A percentile compares a stretch with the other conserved stretches of the same genome.
phyloP scores from a whole-genome alignment of 2,888 invertebrate genomes.

The Apodemia hepburni region DNA sequence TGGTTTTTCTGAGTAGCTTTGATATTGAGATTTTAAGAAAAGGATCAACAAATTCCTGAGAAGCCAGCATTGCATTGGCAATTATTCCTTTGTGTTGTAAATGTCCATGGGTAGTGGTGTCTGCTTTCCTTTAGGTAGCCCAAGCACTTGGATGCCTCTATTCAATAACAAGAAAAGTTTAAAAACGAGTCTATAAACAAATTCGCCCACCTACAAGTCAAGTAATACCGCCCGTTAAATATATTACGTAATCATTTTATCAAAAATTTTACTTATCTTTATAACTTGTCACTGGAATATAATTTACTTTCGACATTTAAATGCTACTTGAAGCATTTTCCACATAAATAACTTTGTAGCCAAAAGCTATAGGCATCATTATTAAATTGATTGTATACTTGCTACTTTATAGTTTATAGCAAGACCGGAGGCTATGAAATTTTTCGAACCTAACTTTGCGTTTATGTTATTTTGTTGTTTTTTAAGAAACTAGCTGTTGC shows the following conservation, averaged over 20 bases:
- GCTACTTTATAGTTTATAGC: constrained; percentile 4
- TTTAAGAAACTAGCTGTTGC: no score
- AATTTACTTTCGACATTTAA: constrained; percentile 4
- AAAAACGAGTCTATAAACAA: not conserved
- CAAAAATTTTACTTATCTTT: constrained; percentile 2
- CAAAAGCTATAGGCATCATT: not conserved
- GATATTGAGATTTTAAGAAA: no score
- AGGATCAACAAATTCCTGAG: no score
- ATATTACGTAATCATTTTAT: no score
- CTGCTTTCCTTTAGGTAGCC: no score
- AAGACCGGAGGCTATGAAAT: not conserved
- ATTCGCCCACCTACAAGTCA: not conserved
- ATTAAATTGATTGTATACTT: constrained; percentile 2
- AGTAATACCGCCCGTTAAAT: not conserved
- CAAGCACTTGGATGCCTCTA: no score
- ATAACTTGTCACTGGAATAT: not conserved
- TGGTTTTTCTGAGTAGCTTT: no score
- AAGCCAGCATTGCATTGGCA: no score
- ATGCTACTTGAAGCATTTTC: not conserved
- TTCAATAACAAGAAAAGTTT: no score
- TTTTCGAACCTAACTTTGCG: not conserved
- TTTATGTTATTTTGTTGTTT: not conserved
- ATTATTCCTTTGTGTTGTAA: no score
- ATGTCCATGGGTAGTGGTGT: no score
- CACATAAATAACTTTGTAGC: not conserved